Base-by-base conservation (phyloP, 23 tunicate species). In the Styela clava region DNA sequence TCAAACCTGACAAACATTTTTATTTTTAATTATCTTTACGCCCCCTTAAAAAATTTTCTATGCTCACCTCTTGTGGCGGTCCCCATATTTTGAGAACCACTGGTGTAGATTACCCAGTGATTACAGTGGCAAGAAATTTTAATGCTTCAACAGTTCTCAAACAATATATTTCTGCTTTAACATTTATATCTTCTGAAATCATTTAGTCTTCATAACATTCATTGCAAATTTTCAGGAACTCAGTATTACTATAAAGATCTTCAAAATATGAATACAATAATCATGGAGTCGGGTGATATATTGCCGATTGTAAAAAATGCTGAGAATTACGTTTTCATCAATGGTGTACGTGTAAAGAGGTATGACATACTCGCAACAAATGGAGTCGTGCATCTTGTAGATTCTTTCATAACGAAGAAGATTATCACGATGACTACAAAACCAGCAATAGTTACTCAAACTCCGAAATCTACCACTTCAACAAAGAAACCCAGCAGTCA, bases 341-440 rank as follows among this genome's bases (percentile, higher is more conserved):
- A 87, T 35, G 87, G 91, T 0, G 88, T 79, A 3, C 5, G 35
- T 31, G 26, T 91, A 23, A 18, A 77, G 1, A 79, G 61, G 30
- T 27, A 73, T 29, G 97, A 91, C 52, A 86, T 91, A 19, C 74
- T 84, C n/a, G 97, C 91, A 2, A 83, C 91, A 70, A 91, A 91
- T 52, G 97, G 97, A 52, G 76, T 91, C 34, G 73, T 91, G 2
- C 97, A 91, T 73, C 33, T 74, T 0, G 34, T 91, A 1, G 76
- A 79, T 34, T 79, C 44, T 2, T 65, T 86, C 28, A 79, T 91
- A 22, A 83, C 96, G 2, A 32, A 18, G 32, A 74, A 62, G 34
- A 64, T 51, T n/a, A 37, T 56, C 5, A 31, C 78, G 28, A 61
- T 68, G 23, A 18, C 61, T 0, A 52, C 81, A 76, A 1, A 25